Percentiles rank a stretch among this genome's conserved stretches.
phyloP scores from a whole-genome alignment of 2,888 invertebrate genomes.

The Plemyria rubiginata region DNA sequence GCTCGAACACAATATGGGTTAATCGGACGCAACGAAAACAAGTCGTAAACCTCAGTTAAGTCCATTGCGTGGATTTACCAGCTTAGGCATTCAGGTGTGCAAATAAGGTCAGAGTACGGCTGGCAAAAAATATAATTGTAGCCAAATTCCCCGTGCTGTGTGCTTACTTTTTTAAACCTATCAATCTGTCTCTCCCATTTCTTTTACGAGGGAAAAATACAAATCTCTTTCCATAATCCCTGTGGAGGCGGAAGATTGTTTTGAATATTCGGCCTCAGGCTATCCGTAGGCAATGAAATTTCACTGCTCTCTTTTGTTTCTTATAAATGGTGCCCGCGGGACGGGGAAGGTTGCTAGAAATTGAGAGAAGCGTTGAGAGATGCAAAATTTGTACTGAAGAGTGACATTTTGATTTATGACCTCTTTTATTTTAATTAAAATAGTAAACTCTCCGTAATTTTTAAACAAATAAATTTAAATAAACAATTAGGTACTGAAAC shows the following conservation, averaged over 20 bases:
- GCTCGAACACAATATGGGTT: slow-evolving; percentile 76
- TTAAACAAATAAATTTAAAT: no score
- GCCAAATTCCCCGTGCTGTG: neutral
- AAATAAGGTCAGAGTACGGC: slow-evolving; percentile 1
- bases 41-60: slow-evolving; percentile 53
- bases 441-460: no score
- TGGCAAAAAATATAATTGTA: neutral
- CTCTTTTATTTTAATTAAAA: no score
- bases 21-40: slow-evolving; percentile 77
- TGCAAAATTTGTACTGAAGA: slow-evolving; percentile 25
- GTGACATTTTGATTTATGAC: neutral
- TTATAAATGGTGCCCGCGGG: slow-evolving; percentile 51
- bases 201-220: slow-evolving; percentile 58
- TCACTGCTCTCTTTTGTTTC: slow-evolving; percentile 52
- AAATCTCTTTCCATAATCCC: slow-evolving; percentile 63
- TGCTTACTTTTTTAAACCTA: neutral
- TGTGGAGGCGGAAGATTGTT: slow-evolving; percentile 55
- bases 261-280: slow-evolving; percentile 60
- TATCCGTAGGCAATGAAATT: slow-evolving; percentile 46
- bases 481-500: no score
- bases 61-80: slow-evolving; percentile 32
- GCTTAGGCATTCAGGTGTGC: slow-evolving; percentile 20
- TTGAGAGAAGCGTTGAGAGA: slow-evolving; percentile 48
- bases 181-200: slow-evolving; percentile 50
- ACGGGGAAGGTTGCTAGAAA: slow-evolving; percentile 46